Evolutionary conservation across 92 coral and sea anemone genomes (phyloP), one percentile per base, ranked within the genome.

Genomic region (Porites evermanni): DNA sequence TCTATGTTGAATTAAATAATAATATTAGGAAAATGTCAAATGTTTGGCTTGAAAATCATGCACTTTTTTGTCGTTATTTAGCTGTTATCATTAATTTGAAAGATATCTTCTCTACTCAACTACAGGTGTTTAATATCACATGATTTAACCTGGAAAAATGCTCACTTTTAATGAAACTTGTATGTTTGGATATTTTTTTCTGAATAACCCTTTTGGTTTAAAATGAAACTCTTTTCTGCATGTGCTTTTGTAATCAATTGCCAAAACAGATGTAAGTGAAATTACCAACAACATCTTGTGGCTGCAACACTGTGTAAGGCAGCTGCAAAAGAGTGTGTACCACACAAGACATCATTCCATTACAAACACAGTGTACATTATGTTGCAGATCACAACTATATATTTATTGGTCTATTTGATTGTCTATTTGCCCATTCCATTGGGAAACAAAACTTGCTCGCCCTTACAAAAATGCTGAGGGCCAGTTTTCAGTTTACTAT

Each of bases 291-390:
- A 8, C n/a, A 68, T 77, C 24, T 59, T 59, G 81, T 77, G 32
- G 32, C 32, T 29, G 54, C 68, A 77, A 77, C 59, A 77, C 81
- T 19, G 13, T 56, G 69, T 21, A 60, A 58, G 53, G 60, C 61
- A 56, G 13, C 29, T 58, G 14, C 59, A 4, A 38, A 38, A 38
- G 5, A 58, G 68, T 29, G 32, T 29, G 32, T 26, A 76, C 80
- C 54, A 14, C 68, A 59, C 68, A 26, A 77, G 38, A 77, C 81
- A 14, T 32, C 16, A 56, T 58, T 58, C 9, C 1, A 51, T 18
- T 8, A 21, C 12, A 56, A 56, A 11, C 12, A 8, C 17, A 0
- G 47, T 38, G 47, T 38, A 56, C 61, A 11, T 56, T 14, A 8
- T 56, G 61, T 56, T 8, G 20, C 12, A 10, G 44, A 52, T 53